Evolutionary conservation across 2,888 invertebrate species (phyloP).

Genomic region (Diachrysia chrysitis): DNA sequence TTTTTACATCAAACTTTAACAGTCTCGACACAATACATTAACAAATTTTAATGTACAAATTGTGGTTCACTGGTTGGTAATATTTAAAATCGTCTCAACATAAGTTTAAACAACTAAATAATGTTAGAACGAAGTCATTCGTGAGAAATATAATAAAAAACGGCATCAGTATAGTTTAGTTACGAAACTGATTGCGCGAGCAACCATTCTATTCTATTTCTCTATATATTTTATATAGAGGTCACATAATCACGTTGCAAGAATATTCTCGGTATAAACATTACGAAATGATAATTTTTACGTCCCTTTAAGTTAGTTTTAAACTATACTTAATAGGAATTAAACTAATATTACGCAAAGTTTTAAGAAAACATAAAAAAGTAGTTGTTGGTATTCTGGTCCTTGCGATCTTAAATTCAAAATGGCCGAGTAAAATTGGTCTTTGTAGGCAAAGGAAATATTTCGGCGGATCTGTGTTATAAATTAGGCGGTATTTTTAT

Average conservation of each 20-base stretch:
- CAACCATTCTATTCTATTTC: conserved; percentile 35
- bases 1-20: too few species aligned
- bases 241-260: conserved; percentile 28
- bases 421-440: too few species aligned
- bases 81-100: too few species aligned
- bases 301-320: conserved; percentile 7
- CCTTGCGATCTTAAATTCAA: too few species aligned
- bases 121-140: background rate
- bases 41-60: too few species aligned
- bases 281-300: conserved; percentile 38
- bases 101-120: background rate
- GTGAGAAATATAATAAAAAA: conserved; percentile 1
- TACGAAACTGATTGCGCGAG: conserved; percentile 34
- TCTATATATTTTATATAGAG: conserved; percentile 49
- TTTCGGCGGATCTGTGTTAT: too few species aligned
- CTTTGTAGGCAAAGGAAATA: too few species aligned
- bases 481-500: too few species aligned
- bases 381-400: too few species aligned
- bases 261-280: conserved; percentile 23
- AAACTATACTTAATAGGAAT: background rate
- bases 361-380: background rate
- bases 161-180: conserved; percentile 17
- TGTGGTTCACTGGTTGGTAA: too few species aligned
- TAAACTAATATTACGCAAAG: background rate
- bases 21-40: too few species aligned